Evolutionary conservation across 2,113 vertebrate species (phyloP), one percentile per base, ranked within the genome.

Genomic region (Pseudorhombus dupliciocellatus): DNA sequence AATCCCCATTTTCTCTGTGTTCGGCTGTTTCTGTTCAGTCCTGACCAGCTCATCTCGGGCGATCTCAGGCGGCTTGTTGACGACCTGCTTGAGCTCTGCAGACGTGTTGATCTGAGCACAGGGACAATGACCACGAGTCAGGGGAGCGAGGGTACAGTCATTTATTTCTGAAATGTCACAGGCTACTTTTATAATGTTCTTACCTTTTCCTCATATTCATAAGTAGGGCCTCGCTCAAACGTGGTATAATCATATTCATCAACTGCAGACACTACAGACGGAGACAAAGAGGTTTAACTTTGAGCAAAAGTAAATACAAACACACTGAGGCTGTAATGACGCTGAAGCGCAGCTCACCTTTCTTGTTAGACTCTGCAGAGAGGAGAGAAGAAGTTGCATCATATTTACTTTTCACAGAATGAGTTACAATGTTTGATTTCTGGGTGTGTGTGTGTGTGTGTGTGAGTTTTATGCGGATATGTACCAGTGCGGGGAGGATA

Each of bases 21-120:
- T 0, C 1, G 4, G 42, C 6, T 46, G 42, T 18, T 46, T 15
- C n/a, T 34, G 25, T 31, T 60, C 25, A 18, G 25, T 18, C 68
- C 90, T 88, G 67, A 95, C 95, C 90, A 95, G 88, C 70, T 95
- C 94, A 69, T 95, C 94, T 58, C 94, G 89, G 75, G 96, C 95
- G 12, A 97, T 97, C 85, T 95, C 96, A 7, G 94, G 90, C 9
- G 94, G 93, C 65, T 95, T 95, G 89, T 94, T 95, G 64, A 94
- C 90, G 5, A 95, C 92, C 34, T 94, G 93, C 83, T 95, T 96
- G 54, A 96, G 91, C 67, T 94, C 94, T 51, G 90, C 89, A 34
- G 95, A 96, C 0, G 88, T 91, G 82, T 96, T 96, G 79, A 94
- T 89, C 94, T 95, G 26, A 55, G 24, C 30, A 9, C 9, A 61